phyloP scores from a whole-genome alignment of 2,113 vertebrate species.

The Acrocephalus kingi region DNA sequence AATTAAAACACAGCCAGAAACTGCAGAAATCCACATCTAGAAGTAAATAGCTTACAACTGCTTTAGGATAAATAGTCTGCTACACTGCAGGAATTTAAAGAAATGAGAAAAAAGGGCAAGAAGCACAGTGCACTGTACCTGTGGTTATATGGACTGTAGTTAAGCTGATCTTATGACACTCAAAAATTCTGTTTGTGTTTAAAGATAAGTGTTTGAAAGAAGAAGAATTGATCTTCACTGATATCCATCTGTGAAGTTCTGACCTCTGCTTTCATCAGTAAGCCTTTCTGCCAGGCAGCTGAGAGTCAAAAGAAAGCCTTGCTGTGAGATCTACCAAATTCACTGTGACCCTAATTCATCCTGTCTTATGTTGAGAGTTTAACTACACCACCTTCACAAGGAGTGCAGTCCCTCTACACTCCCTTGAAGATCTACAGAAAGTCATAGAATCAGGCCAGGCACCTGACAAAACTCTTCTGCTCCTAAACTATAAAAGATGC shows the following conservation, averaged over 20 bases:
- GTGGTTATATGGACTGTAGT: background rate
- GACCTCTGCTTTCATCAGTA: background rate
- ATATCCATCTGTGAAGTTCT: background rate
- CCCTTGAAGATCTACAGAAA: background rate
- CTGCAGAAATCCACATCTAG: background rate
- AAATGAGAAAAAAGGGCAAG: background rate
- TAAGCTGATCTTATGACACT: background rate
- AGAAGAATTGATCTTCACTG: background rate
- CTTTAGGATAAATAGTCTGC: constrained; percentile 26
- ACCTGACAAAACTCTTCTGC: background rate
- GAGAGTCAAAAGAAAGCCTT: background rate
- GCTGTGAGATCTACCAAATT: background rate
- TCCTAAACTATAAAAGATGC: background rate
- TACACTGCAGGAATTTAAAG: background rate
- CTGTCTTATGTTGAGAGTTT: background rate
- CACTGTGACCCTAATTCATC: background rate
- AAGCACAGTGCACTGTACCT: background rate
- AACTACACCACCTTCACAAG: background rate
- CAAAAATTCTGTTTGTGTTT: background rate
- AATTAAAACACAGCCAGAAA: constrained; percentile 26
- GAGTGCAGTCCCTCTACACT: background rate
- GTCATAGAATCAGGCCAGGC: background rate
- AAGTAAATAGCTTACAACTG: constrained; percentile 14
- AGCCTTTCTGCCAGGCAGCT: background rate
- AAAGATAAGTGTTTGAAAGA: background rate